phyloP scores from a whole-genome alignment of 2,113 vertebrate genomes.

The Artemisiospiza belli region DNA sequence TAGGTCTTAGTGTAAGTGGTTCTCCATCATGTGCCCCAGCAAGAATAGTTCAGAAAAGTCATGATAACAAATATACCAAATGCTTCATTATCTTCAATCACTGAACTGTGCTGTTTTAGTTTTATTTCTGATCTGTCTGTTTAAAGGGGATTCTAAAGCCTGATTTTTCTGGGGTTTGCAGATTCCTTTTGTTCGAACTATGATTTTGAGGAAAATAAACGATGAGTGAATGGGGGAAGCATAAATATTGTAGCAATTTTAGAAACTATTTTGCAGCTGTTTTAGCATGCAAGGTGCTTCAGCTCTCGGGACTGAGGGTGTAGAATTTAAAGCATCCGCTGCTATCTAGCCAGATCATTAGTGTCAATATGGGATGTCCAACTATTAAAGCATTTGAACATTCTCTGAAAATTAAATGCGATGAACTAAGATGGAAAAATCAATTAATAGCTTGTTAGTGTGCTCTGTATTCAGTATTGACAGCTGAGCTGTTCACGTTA shows the following conservation, averaged over 20 bases:
- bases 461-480: constrained; percentile 65
- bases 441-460: constrained; percentile 78
- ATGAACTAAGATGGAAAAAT: constrained; percentile 71
- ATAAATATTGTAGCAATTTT: background rate
- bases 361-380: constrained; percentile 45
- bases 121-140: background rate
- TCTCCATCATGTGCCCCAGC: background rate
- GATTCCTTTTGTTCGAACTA: background rate
- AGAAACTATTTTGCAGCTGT: background rate
- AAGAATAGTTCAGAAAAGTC: background rate
- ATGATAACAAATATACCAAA: rapidly evolving
- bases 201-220: background rate
- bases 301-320: background rate
- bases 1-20: constrained; percentile 49
- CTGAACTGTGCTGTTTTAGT: background rate
- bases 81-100: background rate
- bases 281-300: constrained; percentile 2
- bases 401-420: constrained; percentile 70
- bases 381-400: constrained; percentile 65
- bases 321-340: constrained; percentile 35
- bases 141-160: background rate
- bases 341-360: constrained; percentile 69
- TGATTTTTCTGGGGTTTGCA: background rate
- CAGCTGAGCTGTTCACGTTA: constrained; percentile 9
- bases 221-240: background rate